Base-by-base conservation (phyloP, 2,113 vertebrate species). In the Sander lucioperca region DNA sequence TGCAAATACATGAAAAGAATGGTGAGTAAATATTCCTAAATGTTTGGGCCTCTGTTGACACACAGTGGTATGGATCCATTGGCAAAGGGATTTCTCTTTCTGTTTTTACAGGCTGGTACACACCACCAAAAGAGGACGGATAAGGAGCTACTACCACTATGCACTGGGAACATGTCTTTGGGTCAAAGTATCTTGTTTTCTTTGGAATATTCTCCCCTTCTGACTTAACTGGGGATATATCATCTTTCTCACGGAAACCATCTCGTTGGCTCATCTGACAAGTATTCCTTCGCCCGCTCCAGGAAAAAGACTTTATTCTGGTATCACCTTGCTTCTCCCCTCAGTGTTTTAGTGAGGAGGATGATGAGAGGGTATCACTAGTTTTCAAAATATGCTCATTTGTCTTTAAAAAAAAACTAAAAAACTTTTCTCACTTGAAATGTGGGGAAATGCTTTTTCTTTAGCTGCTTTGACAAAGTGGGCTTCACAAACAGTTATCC, bases 1-100 rank as follows among this genome's bases (percentile, higher is more conserved):
- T 99, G 95, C 98, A 99, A 94, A 98, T 99, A 93, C 98, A 99
- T 61, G 98, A 99, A 96, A 99, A 99, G 94, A 99, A 99, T 78
- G 98, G 98, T 99, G 96, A 47, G 96, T 86, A 27, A 13, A 9
- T 51, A 21, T 61, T 67, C 4, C 4, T 48, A 4, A 56, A 1
- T 73, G 13, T 16, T 14, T 16, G 19, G 25, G 1, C 9, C 36
- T 79, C 57, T 36, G 27, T 43, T 14, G 43, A 58, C 8, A 9
- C 23, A 8, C 51, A 36, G 19, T 51, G 53, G 2, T 23, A 14
- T 23, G 47, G 14, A 61, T 66, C 45, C 15, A 5, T 23, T 33
- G 36, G 36, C 39, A 64, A 82, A 61, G 15, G 4, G 3, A 23
- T 59, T 57, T 71, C 14, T 95, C 92, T 0, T 21, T 86, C 3